A percentile compares a stretch with the other conserved stretches of the same genome.
Conservation (phyloP, 30 jellyfish, hydroid and myxozoan genomes). For the Turritopsis dohrnii region DNA sequence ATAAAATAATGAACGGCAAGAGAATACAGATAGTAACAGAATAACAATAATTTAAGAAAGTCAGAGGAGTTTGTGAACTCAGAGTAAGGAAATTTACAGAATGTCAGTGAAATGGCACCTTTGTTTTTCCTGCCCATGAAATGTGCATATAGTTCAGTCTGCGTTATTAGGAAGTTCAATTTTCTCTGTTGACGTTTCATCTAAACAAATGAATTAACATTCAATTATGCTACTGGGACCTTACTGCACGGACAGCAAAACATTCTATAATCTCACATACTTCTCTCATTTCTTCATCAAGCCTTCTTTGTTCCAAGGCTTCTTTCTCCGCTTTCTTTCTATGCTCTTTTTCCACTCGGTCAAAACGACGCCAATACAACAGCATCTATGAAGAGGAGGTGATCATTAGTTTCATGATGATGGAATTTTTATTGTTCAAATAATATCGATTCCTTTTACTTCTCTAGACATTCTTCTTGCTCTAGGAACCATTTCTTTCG, state of each 20-base stretch:
- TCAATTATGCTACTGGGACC: neutral
- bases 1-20: no score
- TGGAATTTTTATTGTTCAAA: neutral
- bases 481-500: slow-evolving; percentile 76
- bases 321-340: slow-evolving; percentile 95
- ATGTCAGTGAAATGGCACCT: no score
- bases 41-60: no score
- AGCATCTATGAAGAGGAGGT: slow-evolving; percentile 44
- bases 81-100: no score
- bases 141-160: slow-evolving; percentile 97
- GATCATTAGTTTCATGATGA: neutral
- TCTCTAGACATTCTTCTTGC: slow-evolving; percentile 91
- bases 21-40: no score
- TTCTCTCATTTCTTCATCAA: slow-evolving; percentile 94
- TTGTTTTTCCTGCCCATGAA: slow-evolving; percentile 94
- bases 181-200: slow-evolving; percentile 96
- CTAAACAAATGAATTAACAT: slow-evolving; percentile 29
- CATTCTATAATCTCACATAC: slow-evolving; percentile 11
- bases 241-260: neutral
- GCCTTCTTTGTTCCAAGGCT: slow-evolving; percentile 88
- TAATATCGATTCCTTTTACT: slow-evolving; percentile 32
- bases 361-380: slow-evolving; percentile 86
- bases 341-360: slow-evolving; percentile 88
- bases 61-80: no score
- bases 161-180: slow-evolving; percentile 86